These are phyloP conservation scores for Nymphalis io DNA, from an alignment of 1,140 invertebrate species.

Conservation along the genomic window DNA sequence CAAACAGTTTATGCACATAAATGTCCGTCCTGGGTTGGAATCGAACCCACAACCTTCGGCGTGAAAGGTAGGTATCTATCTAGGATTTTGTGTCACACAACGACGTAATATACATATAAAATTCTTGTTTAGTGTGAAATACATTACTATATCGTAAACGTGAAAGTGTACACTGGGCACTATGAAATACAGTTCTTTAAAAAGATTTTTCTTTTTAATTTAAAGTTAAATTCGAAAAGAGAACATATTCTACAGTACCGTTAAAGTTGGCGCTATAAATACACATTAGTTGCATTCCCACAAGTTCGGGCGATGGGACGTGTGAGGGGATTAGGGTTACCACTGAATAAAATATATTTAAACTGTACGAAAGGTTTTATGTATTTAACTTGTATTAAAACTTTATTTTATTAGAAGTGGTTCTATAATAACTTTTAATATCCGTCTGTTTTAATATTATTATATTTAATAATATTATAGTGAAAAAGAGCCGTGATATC, in stretches of 20 bases:
- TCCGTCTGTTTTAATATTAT: too few species aligned
- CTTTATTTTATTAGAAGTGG: background rate
- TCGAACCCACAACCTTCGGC: too few species aligned
- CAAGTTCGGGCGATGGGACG: conserved; percentile 17
- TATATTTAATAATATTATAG: too few species aligned
- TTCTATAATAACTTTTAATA: too few species aligned
- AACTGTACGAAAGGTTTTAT: background rate
- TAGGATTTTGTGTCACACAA: too few species aligned
- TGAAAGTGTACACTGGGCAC: background rate
- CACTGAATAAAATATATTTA: conserved; percentile 2
- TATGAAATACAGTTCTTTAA: conserved; percentile 2
- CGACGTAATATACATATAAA: too few species aligned
- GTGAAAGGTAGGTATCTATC: too few species aligned
- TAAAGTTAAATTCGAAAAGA: conserved; percentile 30
- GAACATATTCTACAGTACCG: conserved; percentile 14
- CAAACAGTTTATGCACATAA: too few species aligned
- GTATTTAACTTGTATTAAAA: conserved; percentile 2
- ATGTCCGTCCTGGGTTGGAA: too few species aligned
- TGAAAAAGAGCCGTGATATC: too few species aligned
- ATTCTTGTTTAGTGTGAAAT: too few species aligned
- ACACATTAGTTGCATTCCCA: conserved; percentile 30
- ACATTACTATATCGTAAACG: too few species aligned
- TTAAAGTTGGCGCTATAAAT: conserved; percentile 33
- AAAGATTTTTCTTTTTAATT: conserved; percentile 25
- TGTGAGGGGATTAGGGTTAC: conserved; percentile 16